Evolutionary conservation across 2,888 invertebrate species (phyloP), one percentile per base, ranked within the genome.

Genomic region (Cataglyphis livida): DNA sequence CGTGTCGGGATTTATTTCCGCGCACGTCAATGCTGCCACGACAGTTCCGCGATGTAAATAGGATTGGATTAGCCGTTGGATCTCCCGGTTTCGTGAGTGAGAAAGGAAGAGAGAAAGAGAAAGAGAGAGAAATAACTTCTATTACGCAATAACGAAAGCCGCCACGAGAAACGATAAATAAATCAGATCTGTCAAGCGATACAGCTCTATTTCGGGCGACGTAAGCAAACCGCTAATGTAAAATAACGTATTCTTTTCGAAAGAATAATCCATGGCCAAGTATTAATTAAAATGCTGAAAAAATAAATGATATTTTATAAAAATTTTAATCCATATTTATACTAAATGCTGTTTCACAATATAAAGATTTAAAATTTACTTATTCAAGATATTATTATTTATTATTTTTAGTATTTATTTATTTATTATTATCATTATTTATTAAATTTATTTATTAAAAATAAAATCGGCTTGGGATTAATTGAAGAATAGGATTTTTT

Each of bases 1-100:
- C 81, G 82, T 64, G 89, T 90, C 88, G 82, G 84, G 84, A 90
- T 90, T 90, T 90, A 90, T 90, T 90, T 90, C 90, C 87, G 85
- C 81, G 87, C 83, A 86, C 87, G 90, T 89, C 90, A 90, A 89
- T 90, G 87, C 85, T 35, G 82, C 59, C 61, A 66, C 70, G 78
- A 79, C 82, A 79, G 74, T 76, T 68, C 65, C 83, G 61, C 85
- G 86, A 90, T 90, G 90, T 87, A 86, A 90, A 90, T 84, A 85
- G 85, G 87, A 90, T 89, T 90, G 89, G 90, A 89, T 89, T 84
- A 89, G 85, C 84, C 82, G 66, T 59, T 64, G 35, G 41, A 44
- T 74, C 62, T 35, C 35, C 74, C 65, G 41, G 41, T 57, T 48
- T 65, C 65, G 81, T n/a, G 21, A 68, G 41, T 44, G 54, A 57